Base-by-base conservation (phyloP, 2,888 invertebrate species). In the Heliconius ethilla region DNA sequence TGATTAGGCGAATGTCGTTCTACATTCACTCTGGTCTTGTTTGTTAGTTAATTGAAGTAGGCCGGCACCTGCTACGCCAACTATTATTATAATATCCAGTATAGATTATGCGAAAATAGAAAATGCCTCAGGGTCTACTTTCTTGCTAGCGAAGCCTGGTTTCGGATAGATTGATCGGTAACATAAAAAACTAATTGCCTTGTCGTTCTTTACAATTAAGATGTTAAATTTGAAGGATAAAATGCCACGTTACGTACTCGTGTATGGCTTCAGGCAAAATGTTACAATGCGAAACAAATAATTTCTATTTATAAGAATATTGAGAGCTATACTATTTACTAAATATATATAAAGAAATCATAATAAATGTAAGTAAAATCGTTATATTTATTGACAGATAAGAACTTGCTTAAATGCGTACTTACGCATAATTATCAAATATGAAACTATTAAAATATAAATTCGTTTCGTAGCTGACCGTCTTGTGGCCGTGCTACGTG, bases 71-170 rank as follows among this genome's bases (percentile, higher is more conserved):
- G 86, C 86, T 85, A 86, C 82, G 67, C 65, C 78, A 83, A 63
- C 87, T 88, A 89, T 91, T 91, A 92, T 92, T 90, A 91, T 90
- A 90, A 91, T 91, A 89, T 88, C 87, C 75, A 87, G 87, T 87
- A 85, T 86, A 90, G 90, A 91, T 92, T 92, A 89, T 88, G 90
- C 84, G 89, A 91, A 92, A 92, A 92, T 91, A 91, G 92, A 92
- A 92, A 93, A 91, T 89, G 87, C 89, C 89, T 84, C 88, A 90
- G 91, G 91, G 92, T 89, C 88, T 89, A 88, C 92, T 93, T 92
- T 93, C 92, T 91, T 91, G 84, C 84, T 78, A 87, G 86, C 82
- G 83, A 82, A 90, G 87, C 89, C 90, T 85, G 89, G 88, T 88
- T 92, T 85, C 82, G 80, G 85, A 82, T 85, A 84, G 85, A 83